Evolutionary conservation across 2,113 vertebrate genomes (phyloP).

Genomic region (Muntiacus reevesi): DNA sequence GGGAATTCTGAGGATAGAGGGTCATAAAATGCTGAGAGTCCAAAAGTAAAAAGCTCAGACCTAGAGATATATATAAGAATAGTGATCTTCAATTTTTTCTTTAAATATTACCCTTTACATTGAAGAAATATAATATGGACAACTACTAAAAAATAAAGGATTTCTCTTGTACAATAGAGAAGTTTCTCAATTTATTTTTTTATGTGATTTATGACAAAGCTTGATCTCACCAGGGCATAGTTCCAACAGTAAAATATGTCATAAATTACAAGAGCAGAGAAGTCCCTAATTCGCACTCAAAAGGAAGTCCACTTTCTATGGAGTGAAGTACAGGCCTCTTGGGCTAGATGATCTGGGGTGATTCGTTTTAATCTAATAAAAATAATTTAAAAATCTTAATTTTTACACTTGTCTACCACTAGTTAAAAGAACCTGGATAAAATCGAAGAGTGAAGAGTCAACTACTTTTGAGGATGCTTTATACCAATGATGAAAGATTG

Average conservation of each 20-base stretch:
- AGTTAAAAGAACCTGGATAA: constrained; percentile 6
- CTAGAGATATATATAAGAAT: neutral
- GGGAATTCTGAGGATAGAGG: neutral
- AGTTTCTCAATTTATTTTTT: constrained; percentile 54
- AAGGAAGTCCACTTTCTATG: neutral
- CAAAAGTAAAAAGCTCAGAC: constrained; percentile 20
- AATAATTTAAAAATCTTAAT: neutral
- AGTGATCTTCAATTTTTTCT: constrained; percentile 46
- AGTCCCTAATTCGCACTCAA: neutral
- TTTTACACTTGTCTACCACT: neutral
- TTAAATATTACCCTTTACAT: constrained; percentile 41
- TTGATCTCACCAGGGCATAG: constrained; percentile 39
- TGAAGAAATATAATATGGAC: constrained; percentile 36
- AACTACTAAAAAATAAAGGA: constrained; percentile 40
- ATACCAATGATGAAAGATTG: neutral
- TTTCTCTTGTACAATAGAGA: constrained; percentile 25
- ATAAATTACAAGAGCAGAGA: constrained; percentile 40
- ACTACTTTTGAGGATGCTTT: neutral
- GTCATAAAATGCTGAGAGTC: constrained; percentile 34
- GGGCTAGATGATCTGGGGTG: neutral
- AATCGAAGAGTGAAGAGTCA: neutral
- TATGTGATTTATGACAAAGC: constrained; percentile 53
- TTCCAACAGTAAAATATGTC: constrained; percentile 31
- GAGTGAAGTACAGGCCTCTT: neutral
- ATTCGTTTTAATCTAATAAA: neutral